A percentile compares a stretch with the other conserved stretches of the same genome.
These are phyloP conservation scores for Alca torda DNA, from an alignment of 2,797 vertebrate genomes.

Conservation along the genomic window DNA sequence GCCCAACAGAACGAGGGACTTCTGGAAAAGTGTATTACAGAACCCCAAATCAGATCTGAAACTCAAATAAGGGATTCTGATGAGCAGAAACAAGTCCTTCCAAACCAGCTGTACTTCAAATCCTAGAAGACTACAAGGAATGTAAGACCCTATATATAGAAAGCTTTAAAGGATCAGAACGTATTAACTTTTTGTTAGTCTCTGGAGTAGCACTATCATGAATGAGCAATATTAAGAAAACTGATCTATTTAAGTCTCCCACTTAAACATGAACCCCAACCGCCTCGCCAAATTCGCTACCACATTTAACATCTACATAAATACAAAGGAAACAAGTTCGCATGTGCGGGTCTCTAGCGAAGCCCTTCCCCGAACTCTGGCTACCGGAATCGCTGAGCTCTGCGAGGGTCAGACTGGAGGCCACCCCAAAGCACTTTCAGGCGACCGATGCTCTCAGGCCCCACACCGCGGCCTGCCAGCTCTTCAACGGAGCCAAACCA, in stretches of 20 bases:
- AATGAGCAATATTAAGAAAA: neutral
- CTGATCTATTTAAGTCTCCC: neutral
- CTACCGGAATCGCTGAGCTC: accelerated
- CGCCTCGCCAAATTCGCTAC: neutral
- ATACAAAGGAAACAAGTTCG: accelerated
- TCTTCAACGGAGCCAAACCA: neutral
- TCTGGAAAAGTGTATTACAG: neutral
- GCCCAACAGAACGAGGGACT: accelerated
- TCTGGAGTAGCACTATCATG: neutral
- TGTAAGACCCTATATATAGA: conserved; percentile 33
- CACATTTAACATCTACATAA: neutral
- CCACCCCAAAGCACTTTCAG: neutral
- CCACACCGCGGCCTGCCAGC: neutral
- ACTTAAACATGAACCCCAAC: neutral
- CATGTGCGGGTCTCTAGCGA: accelerated
- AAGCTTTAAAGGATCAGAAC: conserved; percentile 53
- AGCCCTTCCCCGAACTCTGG: neutral
- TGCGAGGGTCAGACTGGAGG: accelerated
- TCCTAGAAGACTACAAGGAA: neutral
- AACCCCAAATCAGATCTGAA: neutral
- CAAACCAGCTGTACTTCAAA: neutral
- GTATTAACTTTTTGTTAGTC: conserved; percentile 56
- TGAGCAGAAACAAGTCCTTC: neutral
- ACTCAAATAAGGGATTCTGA: neutral
- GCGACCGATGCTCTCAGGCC: accelerated